phyloP scores from a whole-genome alignment of 2,888 invertebrate species.

The Cryptus armator region DNA sequence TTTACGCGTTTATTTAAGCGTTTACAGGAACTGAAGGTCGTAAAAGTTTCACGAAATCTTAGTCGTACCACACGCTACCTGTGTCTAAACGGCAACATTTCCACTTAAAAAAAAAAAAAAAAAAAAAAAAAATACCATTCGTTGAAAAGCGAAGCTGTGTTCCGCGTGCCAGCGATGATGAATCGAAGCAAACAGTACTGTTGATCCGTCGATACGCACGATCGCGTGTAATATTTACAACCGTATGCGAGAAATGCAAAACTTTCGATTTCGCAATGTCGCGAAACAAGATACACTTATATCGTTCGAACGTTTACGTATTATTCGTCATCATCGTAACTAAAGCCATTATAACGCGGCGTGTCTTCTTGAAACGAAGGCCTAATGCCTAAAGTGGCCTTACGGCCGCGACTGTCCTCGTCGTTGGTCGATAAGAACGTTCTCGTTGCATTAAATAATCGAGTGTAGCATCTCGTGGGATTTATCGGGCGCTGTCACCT shows the following conservation, averaged over 20 bases:
- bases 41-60: no score
- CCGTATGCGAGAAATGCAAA: neutral
- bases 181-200: neutral
- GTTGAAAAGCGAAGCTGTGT: no score
- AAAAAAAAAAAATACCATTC: no score
- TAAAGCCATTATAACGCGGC: neutral
- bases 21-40: no score
- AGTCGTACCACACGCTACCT: no score
- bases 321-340: conserved; percentile 6
- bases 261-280: conserved; percentile 56
- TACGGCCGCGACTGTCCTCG: conserved; percentile 69
- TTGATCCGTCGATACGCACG: neutral
- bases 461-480: conserved; percentile 76
- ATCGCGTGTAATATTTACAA: neutral
- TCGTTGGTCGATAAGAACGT: conserved; percentile 74
- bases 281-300: conserved; percentile 50
- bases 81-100: no score
- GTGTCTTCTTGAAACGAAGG: conserved; percentile 37
- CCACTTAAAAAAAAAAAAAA: no score
- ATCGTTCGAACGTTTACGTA: neutral
- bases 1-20: no score
- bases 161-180: no score
- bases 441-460: conserved; percentile 75
- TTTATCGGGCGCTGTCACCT: conserved; percentile 72
- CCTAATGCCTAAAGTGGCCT: conserved; percentile 64